phyloP scores from a whole-genome alignment of 2,888 invertebrate species.

The Eupithecia pulchellata region DNA sequence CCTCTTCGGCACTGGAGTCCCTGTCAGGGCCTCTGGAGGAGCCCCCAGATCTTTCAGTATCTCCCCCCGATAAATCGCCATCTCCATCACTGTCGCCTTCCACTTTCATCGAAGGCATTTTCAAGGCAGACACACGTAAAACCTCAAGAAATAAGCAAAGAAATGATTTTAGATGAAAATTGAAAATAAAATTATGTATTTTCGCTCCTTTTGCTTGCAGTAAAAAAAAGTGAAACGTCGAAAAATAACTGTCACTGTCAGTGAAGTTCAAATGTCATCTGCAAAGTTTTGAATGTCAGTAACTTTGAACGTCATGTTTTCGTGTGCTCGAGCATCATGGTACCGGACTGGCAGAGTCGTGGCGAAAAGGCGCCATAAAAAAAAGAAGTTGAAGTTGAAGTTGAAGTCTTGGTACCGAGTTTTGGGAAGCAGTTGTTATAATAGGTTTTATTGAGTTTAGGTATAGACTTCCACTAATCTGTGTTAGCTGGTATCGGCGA shows the following conservation, averaged over 20 bases:
- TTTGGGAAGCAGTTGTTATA: too few species aligned
- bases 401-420: too few species aligned
- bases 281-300: neutral
- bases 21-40: constrained; percentile 88
- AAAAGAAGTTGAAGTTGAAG: too few species aligned
- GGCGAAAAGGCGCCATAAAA: too few species aligned
- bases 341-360: too few species aligned
- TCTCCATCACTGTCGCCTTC: constrained; percentile 87
- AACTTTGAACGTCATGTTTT: neutral
- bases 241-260: constrained; percentile 25
- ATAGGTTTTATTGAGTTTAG: too few species aligned
- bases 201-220: constrained; percentile 49
- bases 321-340: too few species aligned
- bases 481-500: too few species aligned
- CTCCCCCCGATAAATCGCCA: constrained; percentile 88
- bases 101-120: constrained; percentile 89
- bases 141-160: neutral
- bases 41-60: constrained; percentile 88
- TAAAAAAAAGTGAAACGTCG: constrained; percentile 40
- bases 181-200: too few species aligned
- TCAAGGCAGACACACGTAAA: constrained; percentile 28
- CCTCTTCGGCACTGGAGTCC: constrained; percentile 91
- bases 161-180: constrained; percentile 21
- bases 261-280: constrained; percentile 22
- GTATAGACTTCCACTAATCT: too few species aligned